Evolutionary conservation across 2,113 vertebrate species (phyloP).

Genomic region (Lagenorhynchus albirostris): DNA sequence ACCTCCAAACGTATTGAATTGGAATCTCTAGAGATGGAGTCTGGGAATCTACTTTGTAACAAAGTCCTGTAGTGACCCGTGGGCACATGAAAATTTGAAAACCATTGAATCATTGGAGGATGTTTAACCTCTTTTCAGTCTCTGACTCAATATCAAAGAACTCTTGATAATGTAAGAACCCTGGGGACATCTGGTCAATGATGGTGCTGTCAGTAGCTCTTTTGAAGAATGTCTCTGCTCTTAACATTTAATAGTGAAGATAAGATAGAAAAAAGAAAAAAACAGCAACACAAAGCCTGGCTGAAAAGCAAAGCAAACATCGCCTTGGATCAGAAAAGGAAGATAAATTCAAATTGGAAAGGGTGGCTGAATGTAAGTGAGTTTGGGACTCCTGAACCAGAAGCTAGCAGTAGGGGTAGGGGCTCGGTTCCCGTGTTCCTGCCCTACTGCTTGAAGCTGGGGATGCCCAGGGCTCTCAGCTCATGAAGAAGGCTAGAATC

Average conservation of each 20-base stretch:
- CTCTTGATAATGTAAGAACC: neutral
- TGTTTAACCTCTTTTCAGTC: slow-evolving; percentile 3
- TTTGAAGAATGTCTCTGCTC: neutral
- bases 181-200: neutral
- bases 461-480: neutral
- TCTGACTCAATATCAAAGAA: slow-evolving; percentile 1
- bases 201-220: neutral
- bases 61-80: neutral
- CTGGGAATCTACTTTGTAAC: neutral
- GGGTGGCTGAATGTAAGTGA: neutral
- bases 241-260: neutral
- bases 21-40: neutral
- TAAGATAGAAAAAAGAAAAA: neutral
- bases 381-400: neutral
- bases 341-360: neutral
- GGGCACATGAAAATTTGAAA: neutral
- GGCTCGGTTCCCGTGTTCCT: neutral
- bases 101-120: neutral
- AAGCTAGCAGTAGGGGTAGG: accelerated
- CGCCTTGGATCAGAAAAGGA: neutral
- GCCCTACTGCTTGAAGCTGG: neutral
- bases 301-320: neutral
- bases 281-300: neutral
- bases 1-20: neutral
- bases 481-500: neutral